Base-by-base conservation (phyloP, 2,113 vertebrate genomes). In the Mastomys coucha region DNA sequence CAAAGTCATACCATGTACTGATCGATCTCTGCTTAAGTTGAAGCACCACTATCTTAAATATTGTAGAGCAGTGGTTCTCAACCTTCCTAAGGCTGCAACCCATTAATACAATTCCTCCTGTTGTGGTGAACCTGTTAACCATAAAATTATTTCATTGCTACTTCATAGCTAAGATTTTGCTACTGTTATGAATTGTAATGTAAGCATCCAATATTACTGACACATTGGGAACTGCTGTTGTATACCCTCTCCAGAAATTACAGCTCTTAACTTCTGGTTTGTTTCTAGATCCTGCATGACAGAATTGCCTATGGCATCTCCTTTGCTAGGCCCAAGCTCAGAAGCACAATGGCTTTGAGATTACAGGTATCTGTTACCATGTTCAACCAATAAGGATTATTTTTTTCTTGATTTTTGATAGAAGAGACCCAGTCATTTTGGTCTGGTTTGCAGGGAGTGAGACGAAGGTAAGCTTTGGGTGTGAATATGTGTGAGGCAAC, bases 21-120 rank as follows among this genome's bases (percentile, higher is more conserved):
- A 28, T 33, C 80, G 12, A 84, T 92, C 58, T 95, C 91, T 63
- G 28, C 10, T 94, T 28, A 89, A 42, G 72, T 69, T 88, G 93
- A 65, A 88, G 39, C 36, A 65, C 7, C 13, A 63, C 76, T 91
- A 77, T 31, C 10, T 22, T 82, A 14, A 89, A 56, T 22, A 89
- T 69, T 58, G 0, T 11, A 39, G 42, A 31, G 5, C 19, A 73
- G n/a, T 73, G 70, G n/a, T 4, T 39, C 70, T 73, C 70, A 73
- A 73, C 19, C 70, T 73, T 39, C 70, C 70, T 73, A 73, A 39
- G 19, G 17, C 69, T n/a, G 14, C 33, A 8, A 7, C 69, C 5
- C 69, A 33, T 31, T 72, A 36, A n/a, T 72, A n/a, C 28, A 73
- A 1, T 73, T 39, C 19, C 36, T 22, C n/a, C 22, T 73, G 70